Conservation (phyloP, 2,888 invertebrate genomes). For the Dioctria linearis region DNA sequence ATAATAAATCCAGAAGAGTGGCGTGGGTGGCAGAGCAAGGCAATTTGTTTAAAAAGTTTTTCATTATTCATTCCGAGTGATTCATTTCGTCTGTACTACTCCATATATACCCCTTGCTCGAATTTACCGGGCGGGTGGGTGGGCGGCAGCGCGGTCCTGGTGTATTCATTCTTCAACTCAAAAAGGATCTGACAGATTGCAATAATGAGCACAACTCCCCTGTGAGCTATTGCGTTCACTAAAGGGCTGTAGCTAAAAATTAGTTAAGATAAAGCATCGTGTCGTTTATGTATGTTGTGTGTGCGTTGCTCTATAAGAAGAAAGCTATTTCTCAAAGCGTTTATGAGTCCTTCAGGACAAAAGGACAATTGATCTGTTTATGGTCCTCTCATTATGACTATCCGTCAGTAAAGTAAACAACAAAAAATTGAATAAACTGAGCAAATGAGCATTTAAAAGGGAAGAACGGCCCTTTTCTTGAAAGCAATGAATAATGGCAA, state of each 20-base stretch:
- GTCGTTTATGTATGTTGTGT: background rate
- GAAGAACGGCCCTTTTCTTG: slow-evolving; percentile 16
- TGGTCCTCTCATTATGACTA: slow-evolving; percentile 4
- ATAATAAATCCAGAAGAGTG: too few species aligned
- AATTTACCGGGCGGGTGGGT: slow-evolving; percentile 49
- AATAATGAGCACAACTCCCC: slow-evolving; percentile 64
- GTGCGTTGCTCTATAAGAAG: background rate
- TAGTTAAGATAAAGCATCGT: slow-evolving; percentile 6
- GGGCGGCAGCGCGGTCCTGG: slow-evolving; percentile 52
- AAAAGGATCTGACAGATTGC: slow-evolving; percentile 63
- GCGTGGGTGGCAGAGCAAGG: slow-evolving; percentile 18
- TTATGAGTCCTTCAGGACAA: too few species aligned
- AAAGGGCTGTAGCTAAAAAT: background rate
- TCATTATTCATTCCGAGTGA: slow-evolving; percentile 55
- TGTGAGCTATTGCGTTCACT: slow-evolving; percentile 55
- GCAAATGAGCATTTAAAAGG: slow-evolving; percentile 19
- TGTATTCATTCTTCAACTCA: slow-evolving; percentile 59
- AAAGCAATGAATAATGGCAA: slow-evolving; percentile 11
- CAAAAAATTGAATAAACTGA: too few species aligned
- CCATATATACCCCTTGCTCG: slow-evolving; percentile 41
- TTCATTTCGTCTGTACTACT: slow-evolving; percentile 59
- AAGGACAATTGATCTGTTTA: slow-evolving; percentile 12
- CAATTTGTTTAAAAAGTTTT: slow-evolving; percentile 55
- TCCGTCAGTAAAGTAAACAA: background rate
- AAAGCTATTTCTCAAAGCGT: background rate